Evolutionary conservation across 2,888 invertebrate genomes (phyloP), one percentile per base, ranked within the genome.

Genomic region (Nemurella pictetii): DNA sequence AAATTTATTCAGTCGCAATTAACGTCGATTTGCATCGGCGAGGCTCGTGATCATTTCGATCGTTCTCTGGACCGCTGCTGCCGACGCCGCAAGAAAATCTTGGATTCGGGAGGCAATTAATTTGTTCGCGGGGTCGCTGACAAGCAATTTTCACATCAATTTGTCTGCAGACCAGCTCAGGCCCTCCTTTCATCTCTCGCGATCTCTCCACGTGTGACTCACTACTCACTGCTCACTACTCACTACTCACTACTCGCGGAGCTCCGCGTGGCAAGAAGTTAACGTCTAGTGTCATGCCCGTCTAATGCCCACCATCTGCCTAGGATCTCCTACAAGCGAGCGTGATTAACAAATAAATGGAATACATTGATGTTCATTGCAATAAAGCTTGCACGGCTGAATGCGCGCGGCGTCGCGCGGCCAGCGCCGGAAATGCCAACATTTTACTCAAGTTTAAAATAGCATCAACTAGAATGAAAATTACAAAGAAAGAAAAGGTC

Each of bases 311-410:
- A 75, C 75, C 75, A 75, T 5, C 75, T 75, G 75, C 75, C 75
- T n/a, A 27, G 75, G 75, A 75, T 75, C 75, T 9, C 20, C 28
- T n/a, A 26, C 9, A 75, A 28, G 28, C 26, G 75, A 75, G 27
- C 75, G 26, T 75, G 26, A 55, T 55, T 27, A 75, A 75, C 75
- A 75, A 75, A 75, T 75, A 75, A 75, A 75, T 28, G 75, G 75
- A 4, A 26, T 15, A 78, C 78, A 78, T 78, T 78, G 78, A 78
- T 30, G 75, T 27, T 75, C 75, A 75, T 25, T 75, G 78, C 78
- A 30, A 78, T 78, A 30, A 78, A 78, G 28, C 29, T 78, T 7
- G 78, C 78, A 78, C 28, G 78, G 78, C 4, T 78, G 28, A 78
- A 78, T 28, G 78, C 28, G 26, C 30, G 15, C 4, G 12, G 75